Base-by-base conservation (phyloP, 2,888 invertebrate species). In the Patella pellucida region DNA sequence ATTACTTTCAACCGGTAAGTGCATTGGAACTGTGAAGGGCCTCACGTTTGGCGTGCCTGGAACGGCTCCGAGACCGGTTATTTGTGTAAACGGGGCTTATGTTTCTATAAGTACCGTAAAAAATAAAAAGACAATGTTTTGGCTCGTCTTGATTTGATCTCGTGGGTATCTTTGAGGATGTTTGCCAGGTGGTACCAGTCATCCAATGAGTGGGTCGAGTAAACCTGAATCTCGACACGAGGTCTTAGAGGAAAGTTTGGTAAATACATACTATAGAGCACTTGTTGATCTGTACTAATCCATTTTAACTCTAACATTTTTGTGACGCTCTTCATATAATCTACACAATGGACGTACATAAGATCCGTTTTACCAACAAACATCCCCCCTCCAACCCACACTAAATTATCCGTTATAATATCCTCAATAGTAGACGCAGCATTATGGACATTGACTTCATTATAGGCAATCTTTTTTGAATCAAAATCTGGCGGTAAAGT, bases 301-400 rank as follows among this genome's bases (percentile, higher is more conserved):
- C 85, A 73, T 2, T 80, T 81, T 71, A 77, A 74, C 19, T 79
- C 75, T 16, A 88, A 71, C 67, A 86, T 74, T 51, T 81, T 77
- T 67, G 82, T 75, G 4, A 84, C 83, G 1, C 79, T 79, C 7
- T 71, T 69, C 76, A 80, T 83, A 74, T 88, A 88, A 69, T 87
- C 86, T 52, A 80, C 75, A 1, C 81, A 80, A 75, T 84, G 85
- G 9, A 80, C 73, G 68, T 80, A 78, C 72, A 88, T 76, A 12
- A 85, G 79, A 14, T 85, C 84, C 1, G 80, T 81, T n/a, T 78
- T 77, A 9, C 83, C 88, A 2, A 88, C 67, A 76, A 87, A 87
- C 76, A 86, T 83, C 14, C 86, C 86, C 14, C 88, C 88, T 68
- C 85, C 85, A 9, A 88, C 83, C 85, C 86, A 88, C n/a, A 84